These are phyloP conservation scores for Sepioteuthis lessoniana DNA, from an alignment of 2,888 invertebrate genomes.

Conservation along the genomic window DNA sequence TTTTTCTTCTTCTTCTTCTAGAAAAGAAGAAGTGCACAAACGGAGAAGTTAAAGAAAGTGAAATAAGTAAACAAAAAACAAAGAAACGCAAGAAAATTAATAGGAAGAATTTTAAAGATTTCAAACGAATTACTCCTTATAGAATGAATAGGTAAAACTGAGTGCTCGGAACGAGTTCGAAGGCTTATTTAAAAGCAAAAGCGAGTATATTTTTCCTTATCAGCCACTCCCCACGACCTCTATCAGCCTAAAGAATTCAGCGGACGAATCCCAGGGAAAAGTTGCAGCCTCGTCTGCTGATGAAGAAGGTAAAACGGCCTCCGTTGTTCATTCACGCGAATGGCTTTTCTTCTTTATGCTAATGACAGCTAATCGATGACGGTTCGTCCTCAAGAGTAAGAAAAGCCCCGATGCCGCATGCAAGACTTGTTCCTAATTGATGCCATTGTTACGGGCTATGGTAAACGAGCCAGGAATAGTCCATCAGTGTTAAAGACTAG, in stretches of 20 bases:
- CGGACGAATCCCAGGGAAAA: background rate
- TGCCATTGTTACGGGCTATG: background rate
- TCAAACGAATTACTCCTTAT: background rate
- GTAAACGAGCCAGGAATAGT: conserved; percentile 4
- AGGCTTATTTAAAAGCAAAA: background rate
- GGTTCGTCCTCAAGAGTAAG: background rate
- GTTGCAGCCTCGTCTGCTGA: background rate
- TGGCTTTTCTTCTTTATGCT: background rate
- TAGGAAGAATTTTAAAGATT: background rate
- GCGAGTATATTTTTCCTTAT: background rate
- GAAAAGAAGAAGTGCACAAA: background rate
- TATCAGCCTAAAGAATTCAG: background rate
- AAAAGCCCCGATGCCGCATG: background rate
- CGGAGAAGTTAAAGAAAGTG: background rate
- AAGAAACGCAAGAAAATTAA: no score
- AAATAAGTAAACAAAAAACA: background rate
- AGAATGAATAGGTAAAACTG: background rate
- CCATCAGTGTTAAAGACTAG: background rate
- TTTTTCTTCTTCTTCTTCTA: no score
- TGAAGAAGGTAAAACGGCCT: background rate
- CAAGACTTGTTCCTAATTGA: conserved; percentile 33
- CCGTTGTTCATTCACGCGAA: background rate
- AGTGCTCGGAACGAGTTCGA: background rate
- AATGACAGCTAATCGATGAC: background rate
- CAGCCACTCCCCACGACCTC: background rate